These are phyloP conservation scores for Ceryle rudis DNA, from an alignment of 2,797 vertebrate species.

Conservation along the genomic window DNA sequence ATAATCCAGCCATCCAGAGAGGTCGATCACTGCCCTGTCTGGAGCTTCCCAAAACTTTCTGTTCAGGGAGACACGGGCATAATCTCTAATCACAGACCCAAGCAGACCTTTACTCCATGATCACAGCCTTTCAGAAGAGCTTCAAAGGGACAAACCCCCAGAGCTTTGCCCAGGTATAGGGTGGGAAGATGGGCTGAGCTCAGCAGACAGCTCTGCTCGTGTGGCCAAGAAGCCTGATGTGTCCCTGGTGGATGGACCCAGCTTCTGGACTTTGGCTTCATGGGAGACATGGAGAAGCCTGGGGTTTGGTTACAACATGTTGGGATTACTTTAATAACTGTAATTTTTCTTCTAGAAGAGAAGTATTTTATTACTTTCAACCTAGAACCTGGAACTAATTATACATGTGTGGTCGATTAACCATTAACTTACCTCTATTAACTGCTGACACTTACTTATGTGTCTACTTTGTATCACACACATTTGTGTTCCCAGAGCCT, in stretches of 20 bases:
- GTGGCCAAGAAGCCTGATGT: background rate
- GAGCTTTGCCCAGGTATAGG: accelerated
- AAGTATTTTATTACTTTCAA: background rate
- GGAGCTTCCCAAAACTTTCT: background rate
- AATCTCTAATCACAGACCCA: background rate
- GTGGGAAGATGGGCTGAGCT: background rate
- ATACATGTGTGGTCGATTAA: constrained; percentile 35
- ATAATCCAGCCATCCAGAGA: background rate
- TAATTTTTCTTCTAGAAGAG: background rate
- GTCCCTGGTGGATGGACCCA: accelerated
- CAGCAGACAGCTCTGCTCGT: background rate
- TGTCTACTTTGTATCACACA: background rate
- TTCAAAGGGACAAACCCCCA: background rate
- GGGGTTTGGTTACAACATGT: background rate
- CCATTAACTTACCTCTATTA: constrained; percentile 41
- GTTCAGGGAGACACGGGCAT: accelerated
- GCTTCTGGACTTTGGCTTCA: background rate
- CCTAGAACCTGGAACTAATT: constrained; percentile 46
- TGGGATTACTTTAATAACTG: background rate
- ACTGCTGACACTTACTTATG: background rate
- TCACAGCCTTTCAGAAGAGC: background rate
- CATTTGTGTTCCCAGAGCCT: background rate
- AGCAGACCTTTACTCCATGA: background rate
- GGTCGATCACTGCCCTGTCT: accelerated
- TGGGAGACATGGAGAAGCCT: background rate